phyloP scores from a whole-genome alignment of 1,140 invertebrate species.

The Psix sp. region DNA sequence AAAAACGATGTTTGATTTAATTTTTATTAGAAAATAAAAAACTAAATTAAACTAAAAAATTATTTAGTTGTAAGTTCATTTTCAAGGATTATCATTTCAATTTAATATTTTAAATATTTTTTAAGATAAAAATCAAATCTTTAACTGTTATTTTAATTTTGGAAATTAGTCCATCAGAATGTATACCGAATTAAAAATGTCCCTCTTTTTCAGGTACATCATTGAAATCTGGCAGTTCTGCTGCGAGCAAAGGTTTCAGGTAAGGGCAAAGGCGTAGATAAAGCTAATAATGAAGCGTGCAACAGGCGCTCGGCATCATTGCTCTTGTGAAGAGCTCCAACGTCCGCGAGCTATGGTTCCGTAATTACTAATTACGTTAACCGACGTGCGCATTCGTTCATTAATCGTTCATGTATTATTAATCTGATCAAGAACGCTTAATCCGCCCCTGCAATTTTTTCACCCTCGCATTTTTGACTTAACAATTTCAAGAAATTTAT shows the following conservation, averaged over 20 bases:
- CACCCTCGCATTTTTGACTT: not conserved
- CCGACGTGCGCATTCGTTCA: conserved; percentile 62
- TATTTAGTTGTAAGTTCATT: too few relatives aligned
- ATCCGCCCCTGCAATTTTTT: not conserved
- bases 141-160: too few relatives aligned
- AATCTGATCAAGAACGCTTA: conserved; percentile 19
- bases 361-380: conserved; percentile 72
- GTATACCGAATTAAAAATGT: conserved; percentile 59
- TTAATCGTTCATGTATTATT: conserved; percentile 57
- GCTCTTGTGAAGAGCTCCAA: conserved; percentile 65
- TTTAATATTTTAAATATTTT: too few relatives aligned
- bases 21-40: too few relatives aligned
- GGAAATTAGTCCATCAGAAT: conserved; percentile 76
- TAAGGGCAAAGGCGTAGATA: conserved; percentile 51
- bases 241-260: conserved; percentile 50
- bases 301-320: conserved; percentile 72
- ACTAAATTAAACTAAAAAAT: too few relatives aligned
- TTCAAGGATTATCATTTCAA: too few relatives aligned
- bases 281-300: conserved; percentile 61
- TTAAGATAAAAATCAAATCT: too few relatives aligned
- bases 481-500: not conserved
- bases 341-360: conserved; percentile 63
- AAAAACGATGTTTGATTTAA: too few relatives aligned
- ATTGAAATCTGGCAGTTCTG: conserved; percentile 50
- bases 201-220: conserved; percentile 64